A percentile compares a stretch with the other conserved stretches of the same genome.
Evolutionary conservation across 2,113 vertebrate species (phyloP).

Genomic region (Salvelinus fontinalis): DNA sequence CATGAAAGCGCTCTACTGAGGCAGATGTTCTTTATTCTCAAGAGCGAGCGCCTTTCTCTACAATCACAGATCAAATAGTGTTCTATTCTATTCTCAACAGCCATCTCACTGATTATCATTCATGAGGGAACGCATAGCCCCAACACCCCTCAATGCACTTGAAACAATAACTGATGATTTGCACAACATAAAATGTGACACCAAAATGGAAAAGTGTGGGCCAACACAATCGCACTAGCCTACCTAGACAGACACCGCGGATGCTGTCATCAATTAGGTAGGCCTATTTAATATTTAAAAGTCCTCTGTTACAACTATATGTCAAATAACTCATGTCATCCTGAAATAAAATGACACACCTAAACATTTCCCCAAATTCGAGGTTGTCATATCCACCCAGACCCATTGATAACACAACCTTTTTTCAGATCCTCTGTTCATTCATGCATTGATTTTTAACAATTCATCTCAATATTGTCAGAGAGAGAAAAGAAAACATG

Average conservation of each 20-base stretch:
- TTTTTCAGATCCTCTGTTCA: not conserved
- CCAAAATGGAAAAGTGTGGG: not conserved
- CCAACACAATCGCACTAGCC: not conserved
- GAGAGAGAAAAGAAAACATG: not conserved
- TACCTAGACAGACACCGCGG: not conserved
- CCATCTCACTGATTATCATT: slow-evolving; percentile 19
- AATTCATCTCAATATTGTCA: slow-evolving; percentile 4
- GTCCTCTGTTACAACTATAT: no score
- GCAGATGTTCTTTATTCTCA: slow-evolving; percentile 68
- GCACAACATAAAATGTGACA: not conserved
- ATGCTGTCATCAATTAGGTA: no score
- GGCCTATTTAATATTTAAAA: no score
- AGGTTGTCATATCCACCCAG: no score
- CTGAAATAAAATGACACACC: no score
- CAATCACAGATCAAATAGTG: slow-evolving; percentile 47
- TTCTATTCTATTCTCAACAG: not conserved
- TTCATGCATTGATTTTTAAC: not conserved
- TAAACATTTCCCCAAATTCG: not conserved
- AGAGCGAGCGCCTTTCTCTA: slow-evolving; percentile 29
- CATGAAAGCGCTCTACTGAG: slow-evolving; percentile 15
- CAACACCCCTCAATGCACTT: not conserved
- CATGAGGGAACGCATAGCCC: slow-evolving; percentile 11
- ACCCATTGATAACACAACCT: not conserved
- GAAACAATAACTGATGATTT: not conserved
- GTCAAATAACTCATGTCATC: no score